phyloP scores from a whole-genome alignment of 2,888 invertebrate species.

The Perizoma flavofasciatum region DNA sequence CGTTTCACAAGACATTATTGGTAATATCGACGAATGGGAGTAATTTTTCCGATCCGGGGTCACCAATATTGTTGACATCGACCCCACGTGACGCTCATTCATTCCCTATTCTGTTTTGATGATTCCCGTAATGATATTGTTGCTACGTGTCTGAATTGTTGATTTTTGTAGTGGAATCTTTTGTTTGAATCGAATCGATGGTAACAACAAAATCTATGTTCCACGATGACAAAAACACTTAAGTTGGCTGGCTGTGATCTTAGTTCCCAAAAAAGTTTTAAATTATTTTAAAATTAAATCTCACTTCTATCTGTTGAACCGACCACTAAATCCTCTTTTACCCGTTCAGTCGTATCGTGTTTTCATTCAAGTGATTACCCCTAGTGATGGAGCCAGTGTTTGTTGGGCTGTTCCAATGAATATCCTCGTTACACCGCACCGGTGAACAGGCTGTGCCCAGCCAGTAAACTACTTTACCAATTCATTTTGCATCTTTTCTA shows the following conservation, averaged over 20 bases:
- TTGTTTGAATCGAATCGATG: background rate
- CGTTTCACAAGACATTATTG: slow-evolving; percentile 54
- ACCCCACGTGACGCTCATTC: slow-evolving; percentile 60
- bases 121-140: slow-evolving; percentile 69
- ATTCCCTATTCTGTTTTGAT: slow-evolving; percentile 74
- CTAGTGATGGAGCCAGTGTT: slow-evolving; percentile 12
- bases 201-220: too few species aligned
- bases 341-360: slow-evolving; percentile 21
- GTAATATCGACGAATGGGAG: slow-evolving; percentile 59
- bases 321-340: slow-evolving; percentile 19
- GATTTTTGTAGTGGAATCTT: slow-evolving; percentile 14
- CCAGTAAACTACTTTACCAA: slow-evolving; percentile 3
- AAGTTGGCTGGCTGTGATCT: background rate
- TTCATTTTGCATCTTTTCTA: background rate
- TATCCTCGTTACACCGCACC: slow-evolving; percentile 9
- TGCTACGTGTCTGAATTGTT: slow-evolving; percentile 46
- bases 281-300: slow-evolving; percentile 11
- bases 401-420: slow-evolving; percentile 6
- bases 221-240: too few species aligned
- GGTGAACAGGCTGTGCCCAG: background rate
- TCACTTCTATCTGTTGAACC: slow-evolving; percentile 15
- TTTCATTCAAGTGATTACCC: slow-evolving; percentile 28
- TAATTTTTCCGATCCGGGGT: slow-evolving; percentile 52
- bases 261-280: slow-evolving; percentile 17
- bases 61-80: slow-evolving; percentile 55